Percentiles rank a stretch among this genome's conserved stretches.
Evolutionary conservation across 2,888 invertebrate species (phyloP).

Genomic region (Polydrusus cervinus): DNA sequence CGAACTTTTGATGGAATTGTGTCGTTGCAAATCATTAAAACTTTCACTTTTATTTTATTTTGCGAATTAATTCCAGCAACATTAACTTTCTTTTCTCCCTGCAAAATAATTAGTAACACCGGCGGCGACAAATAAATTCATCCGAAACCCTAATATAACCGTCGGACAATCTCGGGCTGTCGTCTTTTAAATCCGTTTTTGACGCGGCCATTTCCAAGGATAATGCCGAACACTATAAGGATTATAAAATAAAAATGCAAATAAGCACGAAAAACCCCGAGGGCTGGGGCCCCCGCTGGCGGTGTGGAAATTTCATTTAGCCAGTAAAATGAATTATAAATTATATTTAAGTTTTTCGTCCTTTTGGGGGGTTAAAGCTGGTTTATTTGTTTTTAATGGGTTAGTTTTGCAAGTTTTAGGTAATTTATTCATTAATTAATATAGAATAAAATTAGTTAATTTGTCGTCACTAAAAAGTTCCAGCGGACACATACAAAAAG

Average conservation of each 20-base stretch:
- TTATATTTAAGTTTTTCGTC: slow-evolving; percentile 7
- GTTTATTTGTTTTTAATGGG: slow-evolving; percentile 1
- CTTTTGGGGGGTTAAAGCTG: not conserved
- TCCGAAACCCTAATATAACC: slow-evolving; percentile 44
- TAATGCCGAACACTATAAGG: slow-evolving; percentile 51
- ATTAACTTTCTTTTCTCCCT: slow-evolving; percentile 43
- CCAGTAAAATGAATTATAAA: slow-evolving; percentile 25
- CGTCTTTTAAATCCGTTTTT: slow-evolving; percentile 51
- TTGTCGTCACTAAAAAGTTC: too few species aligned
- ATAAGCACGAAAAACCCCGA: slow-evolving; percentile 31
- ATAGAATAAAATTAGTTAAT: too few species aligned
- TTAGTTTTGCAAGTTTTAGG: not conserved
- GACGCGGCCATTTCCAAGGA: slow-evolving; percentile 53
- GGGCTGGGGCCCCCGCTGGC: slow-evolving; percentile 7
- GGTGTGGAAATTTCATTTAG: slow-evolving; percentile 34
- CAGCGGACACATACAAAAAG: too few species aligned
- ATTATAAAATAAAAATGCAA: slow-evolving; percentile 55
- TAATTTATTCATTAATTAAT: not conserved
- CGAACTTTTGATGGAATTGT: slow-evolving; percentile 29
- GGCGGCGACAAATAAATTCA: slow-evolving; percentile 49
- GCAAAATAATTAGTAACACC: slow-evolving; percentile 49
- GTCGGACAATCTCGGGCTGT: slow-evolving; percentile 41
- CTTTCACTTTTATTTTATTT: slow-evolving; percentile 32
- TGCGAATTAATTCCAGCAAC: slow-evolving; percentile 37
- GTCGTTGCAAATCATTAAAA: slow-evolving; percentile 27